Percentiles rank a stretch among this genome's conserved stretches.
phyloP scores from a whole-genome alignment of 2,113 vertebrate genomes.

The Hepsetus odoe region DNA sequence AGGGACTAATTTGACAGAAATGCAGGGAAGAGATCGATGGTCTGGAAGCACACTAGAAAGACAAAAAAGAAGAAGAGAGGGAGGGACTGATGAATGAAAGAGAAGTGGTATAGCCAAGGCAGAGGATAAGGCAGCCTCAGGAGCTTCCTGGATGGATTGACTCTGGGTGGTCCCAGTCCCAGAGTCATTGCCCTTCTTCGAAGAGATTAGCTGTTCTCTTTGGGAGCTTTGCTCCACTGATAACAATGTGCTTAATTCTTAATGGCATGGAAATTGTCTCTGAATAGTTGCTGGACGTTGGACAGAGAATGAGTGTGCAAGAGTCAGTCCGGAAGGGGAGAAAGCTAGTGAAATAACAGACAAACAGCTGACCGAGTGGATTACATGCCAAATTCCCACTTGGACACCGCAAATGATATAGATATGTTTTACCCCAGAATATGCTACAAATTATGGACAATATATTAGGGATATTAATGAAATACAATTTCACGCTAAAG shows the following conservation, averaged over 20 bases:
- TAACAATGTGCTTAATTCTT: constrained; percentile 12
- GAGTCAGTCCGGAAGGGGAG: neutral
- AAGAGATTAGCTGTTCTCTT: constrained; percentile 26
- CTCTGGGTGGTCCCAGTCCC: constrained; percentile 55
- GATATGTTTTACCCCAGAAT: no score
- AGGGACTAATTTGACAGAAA: constrained; percentile 57
- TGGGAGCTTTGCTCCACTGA: neutral
- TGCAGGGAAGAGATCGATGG: constrained; percentile 52
- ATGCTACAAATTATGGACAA: no score
- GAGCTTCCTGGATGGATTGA: constrained; percentile 6
- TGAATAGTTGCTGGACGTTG: neutral
- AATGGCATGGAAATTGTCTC: neutral
- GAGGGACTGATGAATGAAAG: constrained; percentile 34
- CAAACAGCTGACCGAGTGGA: neutral
- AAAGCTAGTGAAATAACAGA: neutral
- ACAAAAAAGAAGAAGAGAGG: constrained; percentile 40
- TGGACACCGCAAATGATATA: no score
- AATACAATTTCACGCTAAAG: no score
- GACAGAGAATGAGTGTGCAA: neutral
- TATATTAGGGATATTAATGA: no score
- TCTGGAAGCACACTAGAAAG: constrained; percentile 32
- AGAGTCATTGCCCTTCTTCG: constrained; percentile 13
- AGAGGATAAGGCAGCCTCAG: constrained; percentile 12
- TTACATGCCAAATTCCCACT: no score
- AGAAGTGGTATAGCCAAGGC: constrained; percentile 20